Evolutionary conservation across 2,888 invertebrate species (phyloP).

Genomic region (Lepidocyrtinus sp.): DNA sequence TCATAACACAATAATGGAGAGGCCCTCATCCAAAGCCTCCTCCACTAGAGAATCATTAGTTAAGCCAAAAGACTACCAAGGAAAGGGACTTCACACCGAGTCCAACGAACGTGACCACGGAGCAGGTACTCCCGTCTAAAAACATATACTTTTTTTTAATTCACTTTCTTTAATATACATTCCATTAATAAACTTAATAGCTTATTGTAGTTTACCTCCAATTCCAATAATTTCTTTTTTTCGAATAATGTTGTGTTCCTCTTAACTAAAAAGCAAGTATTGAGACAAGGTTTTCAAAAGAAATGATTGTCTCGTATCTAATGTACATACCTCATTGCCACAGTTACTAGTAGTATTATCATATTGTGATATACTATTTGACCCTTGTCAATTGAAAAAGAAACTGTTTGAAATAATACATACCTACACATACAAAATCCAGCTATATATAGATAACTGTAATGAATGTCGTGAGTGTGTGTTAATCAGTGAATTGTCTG

Average conservation of each 20-base stretch:
- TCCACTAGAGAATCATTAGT: constrained; percentile 50
- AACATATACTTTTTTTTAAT: not conserved
- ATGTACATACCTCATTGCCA: constrained; percentile 8
- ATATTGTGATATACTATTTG: constrained; percentile 6
- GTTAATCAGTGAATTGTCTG: not conserved
- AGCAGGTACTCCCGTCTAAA: constrained; percentile 43
- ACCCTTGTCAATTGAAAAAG: too few relatives aligned
- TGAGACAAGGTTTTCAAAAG: not conserved
- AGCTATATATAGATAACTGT: not conserved
- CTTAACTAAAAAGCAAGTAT: not conserved
- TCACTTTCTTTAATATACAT: not conserved
- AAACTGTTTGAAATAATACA: too few relatives aligned
- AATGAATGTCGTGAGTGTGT: not conserved
- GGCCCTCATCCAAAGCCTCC: constrained; percentile 48
- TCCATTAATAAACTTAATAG: not conserved
- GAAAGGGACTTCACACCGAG: constrained; percentile 39
- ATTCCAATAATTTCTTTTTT: too few relatives aligned
- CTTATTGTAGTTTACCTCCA: not conserved
- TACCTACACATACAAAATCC: not conserved
- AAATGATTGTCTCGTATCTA: not conserved
- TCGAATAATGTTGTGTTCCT: not conserved
- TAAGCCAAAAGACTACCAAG: constrained; percentile 56
- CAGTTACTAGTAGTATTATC: not conserved
- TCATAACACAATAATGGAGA: constrained; percentile 55
- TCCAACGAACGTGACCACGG: constrained; percentile 56